phyloP scores from a whole-genome alignment of 1,140 invertebrate genomes.

The Helicorthomorpha holstii region DNA sequence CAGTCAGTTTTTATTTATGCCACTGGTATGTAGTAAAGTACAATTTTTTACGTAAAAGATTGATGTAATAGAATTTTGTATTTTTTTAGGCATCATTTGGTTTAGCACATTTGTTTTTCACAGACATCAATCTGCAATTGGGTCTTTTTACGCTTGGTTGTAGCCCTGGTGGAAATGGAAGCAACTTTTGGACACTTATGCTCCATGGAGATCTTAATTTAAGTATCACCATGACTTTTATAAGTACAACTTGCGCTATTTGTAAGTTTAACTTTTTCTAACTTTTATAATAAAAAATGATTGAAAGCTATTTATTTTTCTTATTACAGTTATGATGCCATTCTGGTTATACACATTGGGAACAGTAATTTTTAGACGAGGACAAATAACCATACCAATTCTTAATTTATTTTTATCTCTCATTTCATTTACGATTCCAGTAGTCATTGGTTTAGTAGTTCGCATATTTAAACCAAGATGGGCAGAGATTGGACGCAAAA shows the following conservation, averaged over 20 bases:
- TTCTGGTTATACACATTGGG: conserved; percentile 35
- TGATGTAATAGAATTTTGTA: not conserved
- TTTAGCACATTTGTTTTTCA: not conserved
- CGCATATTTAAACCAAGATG: conserved; percentile 15
- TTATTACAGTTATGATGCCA: conserved; percentile 31
- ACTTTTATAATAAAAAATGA: not conserved
- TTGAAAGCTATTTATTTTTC: not conserved
- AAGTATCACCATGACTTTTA: conserved; percentile 45
- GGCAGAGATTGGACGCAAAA: conserved; percentile 13
- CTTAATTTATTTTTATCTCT: conserved; percentile 25
- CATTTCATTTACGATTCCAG: conserved; percentile 24
- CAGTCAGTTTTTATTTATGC: conserved; percentile 30
- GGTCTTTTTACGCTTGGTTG: conserved; percentile 29
- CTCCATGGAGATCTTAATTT: conserved; percentile 30
- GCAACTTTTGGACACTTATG: conserved; percentile 31
- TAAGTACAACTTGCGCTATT: conserved; percentile 64
- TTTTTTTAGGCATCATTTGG: not conserved
- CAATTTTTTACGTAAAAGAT: not conserved
- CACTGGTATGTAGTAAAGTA: conserved; percentile 20
- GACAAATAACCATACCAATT: conserved; percentile 24
- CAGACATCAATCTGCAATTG: conserved; percentile 17
- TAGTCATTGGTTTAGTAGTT: conserved; percentile 26
- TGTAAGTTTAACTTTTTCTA: conserved; percentile 29
- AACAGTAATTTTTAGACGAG: conserved; percentile 1
- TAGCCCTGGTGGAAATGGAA: conserved; percentile 29